Base-by-base conservation (phyloP, 2,797 vertebrate species). In the Alfaro cultratus region DNA sequence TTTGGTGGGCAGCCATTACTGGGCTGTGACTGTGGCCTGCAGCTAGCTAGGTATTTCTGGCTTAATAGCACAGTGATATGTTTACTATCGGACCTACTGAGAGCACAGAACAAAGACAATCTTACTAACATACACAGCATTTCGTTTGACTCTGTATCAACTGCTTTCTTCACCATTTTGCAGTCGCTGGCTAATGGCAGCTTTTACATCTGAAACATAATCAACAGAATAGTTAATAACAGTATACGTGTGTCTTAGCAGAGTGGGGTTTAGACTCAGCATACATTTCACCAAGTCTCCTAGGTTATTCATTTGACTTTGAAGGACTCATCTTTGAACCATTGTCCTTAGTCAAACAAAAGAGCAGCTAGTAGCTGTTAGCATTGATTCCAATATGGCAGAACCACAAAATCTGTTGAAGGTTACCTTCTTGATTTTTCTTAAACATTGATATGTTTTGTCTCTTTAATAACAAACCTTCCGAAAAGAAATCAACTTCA, bases 1-100 rank as follows among this genome's bases (percentile, higher is more conserved):
- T 39, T 75, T 15, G 2, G 9, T 2, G 51, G 76, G 82, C 29
- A 18, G 82, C 81, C 78, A 84, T 83, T 10, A 5, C 39, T 53
- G 68, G 74, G 57, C 80, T 79, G 60, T 68, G 76, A 68, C 47
- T 49, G 23, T 64, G 91, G 92, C 92, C 90, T 90, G 78, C 73
- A 76, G 79, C 39, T 90, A 83, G 83, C 88, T 79, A 39, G 53
- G 26, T n/a, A 43, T 21, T 49, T 46, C 4, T 64, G 29, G 15
- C 39, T 45, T 2, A 41, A 39, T 31, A 72, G 41, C 39, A 55
- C 3, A 57, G 2, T 15, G 13, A 62, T 21, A 15, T 47, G 11
- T 46, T 34, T 31, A 18, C n/a, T 34, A 7, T 64, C n/a, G 10
- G 31, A 76, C 11, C 23, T 47, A 23, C 75, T 64, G 43, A 18